Percentiles rank a stretch among this genome's conserved stretches.
Evolutionary conservation across 2,113 vertebrate species (phyloP).

Genomic region (Triplophysa dalaica): DNA sequence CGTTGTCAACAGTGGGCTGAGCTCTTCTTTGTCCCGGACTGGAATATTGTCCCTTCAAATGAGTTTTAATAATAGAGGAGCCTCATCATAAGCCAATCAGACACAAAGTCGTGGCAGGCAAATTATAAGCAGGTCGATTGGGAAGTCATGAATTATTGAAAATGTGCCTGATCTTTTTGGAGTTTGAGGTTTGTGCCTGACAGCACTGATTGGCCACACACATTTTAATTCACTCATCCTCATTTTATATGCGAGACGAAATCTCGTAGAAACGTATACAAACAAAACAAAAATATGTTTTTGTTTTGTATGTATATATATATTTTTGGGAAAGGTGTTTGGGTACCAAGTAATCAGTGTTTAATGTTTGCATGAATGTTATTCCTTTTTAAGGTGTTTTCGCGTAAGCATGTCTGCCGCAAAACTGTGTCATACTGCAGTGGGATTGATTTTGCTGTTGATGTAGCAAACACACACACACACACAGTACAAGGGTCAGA

Average conservation of each 20-base stretch:
- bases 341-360: no score
- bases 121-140: slow-evolving; percentile 63
- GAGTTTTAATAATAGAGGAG: slow-evolving; percentile 79
- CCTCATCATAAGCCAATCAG: slow-evolving; percentile 79
- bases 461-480: background rate
- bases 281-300: background rate
- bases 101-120: slow-evolving; percentile 67
- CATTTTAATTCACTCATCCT: slow-evolving; percentile 45
- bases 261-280: background rate
- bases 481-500: background rate
- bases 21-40: slow-evolving; percentile 36
- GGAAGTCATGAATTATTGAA: slow-evolving; percentile 76
- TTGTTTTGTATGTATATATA: no score
- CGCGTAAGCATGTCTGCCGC: background rate
- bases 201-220: slow-evolving; percentile 57
- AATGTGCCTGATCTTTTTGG: slow-evolving; percentile 71
- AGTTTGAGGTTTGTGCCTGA: slow-evolving; percentile 65
- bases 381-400: background rate
- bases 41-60: slow-evolving; percentile 67
- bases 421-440: slow-evolving; percentile 38
- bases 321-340: no score
- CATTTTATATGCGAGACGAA: slow-evolving; percentile 6
- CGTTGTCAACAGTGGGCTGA: slow-evolving; percentile 40
- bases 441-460: slow-evolving; percentile 7
- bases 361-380: background rate